Evolutionary conservation across 2,888 invertebrate species (phyloP).

Genomic region (Melinaea menophilus): DNA sequence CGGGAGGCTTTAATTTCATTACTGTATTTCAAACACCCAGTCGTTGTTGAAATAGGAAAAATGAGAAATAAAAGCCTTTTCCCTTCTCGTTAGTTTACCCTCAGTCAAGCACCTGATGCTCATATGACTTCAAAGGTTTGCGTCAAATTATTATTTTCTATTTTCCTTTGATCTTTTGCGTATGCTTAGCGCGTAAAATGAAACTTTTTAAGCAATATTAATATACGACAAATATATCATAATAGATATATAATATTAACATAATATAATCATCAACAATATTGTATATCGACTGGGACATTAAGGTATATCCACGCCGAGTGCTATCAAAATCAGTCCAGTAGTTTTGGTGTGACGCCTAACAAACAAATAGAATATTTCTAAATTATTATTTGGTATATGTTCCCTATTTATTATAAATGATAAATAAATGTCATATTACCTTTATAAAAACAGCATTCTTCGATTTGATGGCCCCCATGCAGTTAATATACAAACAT

Average conservation of each 20-base stretch:
- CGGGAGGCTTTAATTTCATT: neutral
- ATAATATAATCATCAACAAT: too few relatives aligned
- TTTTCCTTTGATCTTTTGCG: constrained; percentile 2
- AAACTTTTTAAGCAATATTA: neutral
- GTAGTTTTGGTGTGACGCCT: too few relatives aligned
- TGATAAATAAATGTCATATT: constrained; percentile 33
- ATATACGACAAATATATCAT: too few relatives aligned
- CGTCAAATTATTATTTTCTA: constrained; percentile 15
- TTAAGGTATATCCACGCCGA: too few relatives aligned
- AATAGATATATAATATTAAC: too few relatives aligned
- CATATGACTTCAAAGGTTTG: constrained; percentile 14
- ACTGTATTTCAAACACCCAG: constrained; percentile 5
- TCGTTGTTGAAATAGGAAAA: constrained; percentile 1
- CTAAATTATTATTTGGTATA: too few relatives aligned
- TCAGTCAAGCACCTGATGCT: constrained; percentile 18
- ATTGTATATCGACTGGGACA: too few relatives aligned
- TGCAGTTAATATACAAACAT: constrained; percentile 56
- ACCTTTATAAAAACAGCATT: constrained; percentile 61
- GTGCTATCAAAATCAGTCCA: too few relatives aligned
- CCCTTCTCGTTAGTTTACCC: constrained; percentile 16
- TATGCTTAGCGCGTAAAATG: neutral
- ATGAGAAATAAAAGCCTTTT: constrained; percentile 10
- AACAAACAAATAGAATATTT: too few relatives aligned
- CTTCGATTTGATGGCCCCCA: constrained; percentile 74
- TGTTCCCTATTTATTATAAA: neutral